Base-by-base conservation (phyloP, 2,888 invertebrate genomes). In the Ectemnius lituratus region DNA sequence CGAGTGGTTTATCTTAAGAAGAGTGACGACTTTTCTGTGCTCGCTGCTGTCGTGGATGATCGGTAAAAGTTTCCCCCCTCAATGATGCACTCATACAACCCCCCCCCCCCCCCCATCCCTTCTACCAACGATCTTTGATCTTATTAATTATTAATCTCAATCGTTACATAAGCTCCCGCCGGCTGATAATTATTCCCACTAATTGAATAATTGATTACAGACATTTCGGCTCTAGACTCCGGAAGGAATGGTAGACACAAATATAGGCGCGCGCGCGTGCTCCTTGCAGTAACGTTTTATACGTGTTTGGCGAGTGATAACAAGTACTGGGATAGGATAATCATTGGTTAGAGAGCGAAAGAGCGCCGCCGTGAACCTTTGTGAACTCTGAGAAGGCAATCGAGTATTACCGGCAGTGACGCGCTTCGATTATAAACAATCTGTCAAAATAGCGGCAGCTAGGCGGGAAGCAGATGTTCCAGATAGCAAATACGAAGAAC, bases 121-220 rank as follows among this genome's bases (percentile, higher is more conserved):
- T 63, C 63, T 72, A 67, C 23, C 65, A 76, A 72, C 64, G 76
- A 72, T 82, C 77, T 79, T 73, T 75, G 79, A 70, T 75, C 65
- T 77, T 76, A 65, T 74, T 71, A 78, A 82, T 79, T 69, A 81
- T 71, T 76, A 82, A 82, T 82, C 78, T 78, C 70, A 60, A 8
- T 45, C 57, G 65, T 76, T 71, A 73, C 75, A 63, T 75, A 78
- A 73, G 68, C 46, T 46, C 8, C 5, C 37, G 37, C 23, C 23
- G 37, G n/a, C 20, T 52, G 76, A 83, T 80, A 79, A 79, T 68
- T 72, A 73, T 75, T 66, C 70, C 61, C 65, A 37, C 68, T 79
- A 83, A 83, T 83, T 79, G 81, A 79, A 75, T 76, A 79, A 81
- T 76, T 70, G 69, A 83, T 81, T 70, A 66, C 57, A 73, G 73